A percentile compares a stretch with the other conserved stretches of the same genome.
These are phyloP conservation scores for Cheirogaleus medius DNA, from an alignment of 2,113 vertebrate genomes.

Conservation along the genomic window DNA sequence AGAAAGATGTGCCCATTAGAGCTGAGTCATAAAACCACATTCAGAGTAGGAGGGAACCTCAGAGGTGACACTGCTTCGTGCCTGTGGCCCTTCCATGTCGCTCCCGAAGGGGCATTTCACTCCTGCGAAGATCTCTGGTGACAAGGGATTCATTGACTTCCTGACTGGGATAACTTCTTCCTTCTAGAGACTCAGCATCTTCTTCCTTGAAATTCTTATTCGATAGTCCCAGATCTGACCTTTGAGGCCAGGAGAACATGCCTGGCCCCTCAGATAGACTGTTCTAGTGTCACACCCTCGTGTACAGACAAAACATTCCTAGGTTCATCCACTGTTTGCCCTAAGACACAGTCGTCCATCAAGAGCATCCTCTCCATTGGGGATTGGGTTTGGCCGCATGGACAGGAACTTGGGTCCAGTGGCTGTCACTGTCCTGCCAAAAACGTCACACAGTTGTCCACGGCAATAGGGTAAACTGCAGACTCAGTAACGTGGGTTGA, in stretches of 20 bases:
- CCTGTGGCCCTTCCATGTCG: accelerated
- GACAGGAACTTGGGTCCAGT: background rate
- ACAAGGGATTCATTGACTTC: background rate
- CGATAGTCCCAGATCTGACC: background rate
- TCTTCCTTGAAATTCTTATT: background rate
- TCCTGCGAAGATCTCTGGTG: background rate
- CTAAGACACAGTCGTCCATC: background rate
- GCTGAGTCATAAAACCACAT: background rate
- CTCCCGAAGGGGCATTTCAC: no score
- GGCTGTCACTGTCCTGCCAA: background rate
- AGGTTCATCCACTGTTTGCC: no score
- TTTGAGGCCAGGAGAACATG: background rate
- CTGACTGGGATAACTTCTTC: background rate
- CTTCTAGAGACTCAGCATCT: background rate
- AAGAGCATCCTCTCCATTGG: background rate
- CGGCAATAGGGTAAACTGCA: background rate
- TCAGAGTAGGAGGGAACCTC: background rate
- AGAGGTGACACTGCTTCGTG: no score
- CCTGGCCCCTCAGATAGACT: background rate
- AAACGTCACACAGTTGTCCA: background rate
- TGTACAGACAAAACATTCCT: background rate
- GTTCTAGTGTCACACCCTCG: background rate
- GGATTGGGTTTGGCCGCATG: background rate
- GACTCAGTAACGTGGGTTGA: no score
- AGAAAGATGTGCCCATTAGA: background rate